Percentiles rank a stretch among this genome's conserved stretches.
Evolutionary conservation across 2,888 invertebrate genomes (phyloP).

Genomic region (Venusia cambrica): DNA sequence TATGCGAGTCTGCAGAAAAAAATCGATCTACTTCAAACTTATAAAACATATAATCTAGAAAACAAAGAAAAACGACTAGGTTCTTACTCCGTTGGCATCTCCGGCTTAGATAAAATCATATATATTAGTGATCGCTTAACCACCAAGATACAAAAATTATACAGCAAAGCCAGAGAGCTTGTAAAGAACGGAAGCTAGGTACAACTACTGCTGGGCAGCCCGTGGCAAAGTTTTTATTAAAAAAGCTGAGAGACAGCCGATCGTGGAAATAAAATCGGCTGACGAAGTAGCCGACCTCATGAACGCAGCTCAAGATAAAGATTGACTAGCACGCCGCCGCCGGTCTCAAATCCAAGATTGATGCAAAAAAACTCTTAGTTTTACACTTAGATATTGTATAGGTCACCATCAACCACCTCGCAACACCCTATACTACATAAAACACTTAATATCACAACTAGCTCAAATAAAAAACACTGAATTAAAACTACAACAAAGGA

Average conservation of each 20-base stretch:
- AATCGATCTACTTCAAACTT: no score
- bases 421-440: no score
- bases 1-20: background rate
- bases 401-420: no score
- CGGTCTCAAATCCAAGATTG: no score
- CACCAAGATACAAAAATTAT: constrained; percentile 1
- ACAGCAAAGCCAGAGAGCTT: constrained; percentile 1
- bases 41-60: background rate
- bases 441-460: no score
- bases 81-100: background rate
- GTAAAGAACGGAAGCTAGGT: constrained; percentile 1
- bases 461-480: no score
- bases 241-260: constrained; percentile 6
- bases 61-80: constrained; percentile 1
- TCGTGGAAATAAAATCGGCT: constrained; percentile 1
- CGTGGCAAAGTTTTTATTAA: constrained; percentile 4
- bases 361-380: no score
- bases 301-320: background rate
- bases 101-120: background rate
- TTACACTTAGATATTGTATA: no score
- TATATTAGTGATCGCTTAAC: constrained; percentile 4
- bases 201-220: constrained; percentile 4
- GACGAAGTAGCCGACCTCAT: background rate
- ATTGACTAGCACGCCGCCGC: constrained; percentile 11
- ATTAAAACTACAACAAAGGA: constrained; percentile 1